Evolutionary conservation across 2,888 invertebrate species (phyloP).

Genomic region (Zhuqinia jingwanae): DNA sequence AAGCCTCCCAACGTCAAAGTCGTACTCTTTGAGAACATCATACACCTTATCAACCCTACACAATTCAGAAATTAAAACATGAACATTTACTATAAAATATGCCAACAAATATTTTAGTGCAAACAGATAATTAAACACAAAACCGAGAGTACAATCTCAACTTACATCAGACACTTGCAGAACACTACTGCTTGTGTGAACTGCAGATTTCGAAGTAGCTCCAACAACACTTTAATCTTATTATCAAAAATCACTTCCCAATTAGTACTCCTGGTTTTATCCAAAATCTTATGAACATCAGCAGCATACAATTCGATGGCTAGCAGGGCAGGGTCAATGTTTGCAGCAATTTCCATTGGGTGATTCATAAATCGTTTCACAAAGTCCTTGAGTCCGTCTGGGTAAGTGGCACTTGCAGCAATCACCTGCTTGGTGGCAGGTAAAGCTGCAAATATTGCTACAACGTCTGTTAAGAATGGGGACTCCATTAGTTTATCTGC

Average conservation of each 20-base stretch:
- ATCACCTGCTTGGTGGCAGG: constrained; percentile 92
- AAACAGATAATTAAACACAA: too few species aligned
- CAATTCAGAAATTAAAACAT: constrained; percentile 20
- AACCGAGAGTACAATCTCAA: constrained; percentile 2
- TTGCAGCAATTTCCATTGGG: constrained; percentile 89
- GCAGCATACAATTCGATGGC: constrained; percentile 91
- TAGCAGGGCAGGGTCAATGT: constrained; percentile 85
- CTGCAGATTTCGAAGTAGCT: constrained; percentile 81
- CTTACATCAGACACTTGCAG: constrained; percentile 88
- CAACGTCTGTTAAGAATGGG: constrained; percentile 71
- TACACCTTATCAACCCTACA: constrained; percentile 89
- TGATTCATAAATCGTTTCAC: constrained; percentile 89
- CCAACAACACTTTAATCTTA: constrained; percentile 73
- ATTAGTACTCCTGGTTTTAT: constrained; percentile 13
- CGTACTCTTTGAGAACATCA: constrained; percentile 86
- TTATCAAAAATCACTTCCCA: constrained; percentile 59
- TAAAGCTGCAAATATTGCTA: constrained; percentile 87
- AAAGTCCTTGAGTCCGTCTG: constrained; percentile 87
- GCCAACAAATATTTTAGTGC: too few species aligned
- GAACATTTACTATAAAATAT: neutral
- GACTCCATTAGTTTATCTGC: constrained; percentile 90
- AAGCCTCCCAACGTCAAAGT: constrained; percentile 90
- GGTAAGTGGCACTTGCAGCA: constrained; percentile 96
- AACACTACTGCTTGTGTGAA: constrained; percentile 97
- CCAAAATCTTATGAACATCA: constrained; percentile 81